Conservation (phyloP, 2,113 vertebrate genomes). For the Petrocephalus zakoni region DNA sequence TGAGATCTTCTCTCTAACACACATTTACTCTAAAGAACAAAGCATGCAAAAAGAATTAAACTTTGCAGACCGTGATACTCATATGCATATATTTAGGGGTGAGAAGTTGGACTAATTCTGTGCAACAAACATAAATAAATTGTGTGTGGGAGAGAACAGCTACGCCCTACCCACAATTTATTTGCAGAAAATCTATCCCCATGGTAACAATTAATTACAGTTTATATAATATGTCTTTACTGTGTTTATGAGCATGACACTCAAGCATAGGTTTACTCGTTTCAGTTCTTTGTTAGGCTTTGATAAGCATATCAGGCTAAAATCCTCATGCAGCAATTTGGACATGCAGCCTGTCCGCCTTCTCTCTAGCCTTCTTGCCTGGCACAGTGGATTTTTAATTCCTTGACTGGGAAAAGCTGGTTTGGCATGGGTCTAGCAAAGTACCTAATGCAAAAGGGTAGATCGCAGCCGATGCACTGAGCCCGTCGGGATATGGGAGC, state of each 20-base stretch:
- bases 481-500: background rate
- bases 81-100: background rate
- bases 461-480: background rate
- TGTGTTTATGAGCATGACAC: background rate
- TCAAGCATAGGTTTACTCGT: background rate
- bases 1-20: background rate
- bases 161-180: background rate
- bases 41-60: background rate
- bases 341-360: background rate
- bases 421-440: background rate
- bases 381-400: background rate
- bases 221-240: background rate
- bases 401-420: background rate
- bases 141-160: background rate
- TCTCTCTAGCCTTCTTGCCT: background rate
- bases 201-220: background rate
- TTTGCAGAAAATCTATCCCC: background rate
- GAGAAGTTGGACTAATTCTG: background rate
- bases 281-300: background rate
- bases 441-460: constrained; percentile 18
- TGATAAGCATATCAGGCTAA: background rate
- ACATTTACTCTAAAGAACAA: background rate
- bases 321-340: background rate
- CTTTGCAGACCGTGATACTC: background rate
- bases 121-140: background rate